A percentile compares a stretch with the other conserved stretches of the same genome.
Evolutionary conservation across 2,113 vertebrate genomes (phyloP).

Genomic region (Empidonax alnorum): DNA sequence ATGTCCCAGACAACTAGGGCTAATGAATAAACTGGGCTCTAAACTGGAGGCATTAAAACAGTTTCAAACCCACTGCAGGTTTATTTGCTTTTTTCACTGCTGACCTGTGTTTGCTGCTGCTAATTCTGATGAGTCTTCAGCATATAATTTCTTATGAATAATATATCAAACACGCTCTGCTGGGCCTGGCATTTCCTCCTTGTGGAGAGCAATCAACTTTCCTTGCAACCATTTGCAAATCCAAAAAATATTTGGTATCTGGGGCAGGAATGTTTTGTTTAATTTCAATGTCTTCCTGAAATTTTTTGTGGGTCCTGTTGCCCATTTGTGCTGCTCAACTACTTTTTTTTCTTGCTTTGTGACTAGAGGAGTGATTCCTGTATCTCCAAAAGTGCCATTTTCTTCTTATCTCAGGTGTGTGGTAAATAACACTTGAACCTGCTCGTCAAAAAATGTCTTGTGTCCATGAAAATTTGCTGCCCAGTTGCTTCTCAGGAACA

Average conservation of each 20-base stretch:
- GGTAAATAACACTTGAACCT: background rate
- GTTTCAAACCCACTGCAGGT: background rate
- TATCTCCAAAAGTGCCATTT: background rate
- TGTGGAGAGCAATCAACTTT: background rate
- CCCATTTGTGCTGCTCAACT: background rate
- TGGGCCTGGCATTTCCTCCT: background rate
- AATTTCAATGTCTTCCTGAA: background rate
- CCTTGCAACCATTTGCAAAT: background rate
- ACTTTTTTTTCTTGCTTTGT: background rate
- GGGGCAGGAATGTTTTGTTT: background rate
- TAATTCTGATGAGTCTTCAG: background rate
- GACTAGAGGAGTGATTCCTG: background rate
- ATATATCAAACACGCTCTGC: background rate
- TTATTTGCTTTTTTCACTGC: background rate
- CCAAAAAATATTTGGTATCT: background rate
- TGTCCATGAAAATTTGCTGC: constrained; percentile 2
- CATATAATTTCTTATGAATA: background rate
- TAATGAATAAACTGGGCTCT: background rate
- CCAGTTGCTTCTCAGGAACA: background rate
- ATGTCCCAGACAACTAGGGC: background rate
- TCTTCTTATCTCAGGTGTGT: background rate
- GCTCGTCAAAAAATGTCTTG: background rate
- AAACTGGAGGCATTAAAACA: background rate
- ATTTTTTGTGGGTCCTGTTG: background rate
- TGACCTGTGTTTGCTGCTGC: background rate